A percentile compares a stretch with the other conserved stretches of the same genome.
phyloP scores from a whole-genome alignment of 2,113 vertebrate species.

The Poeciliopsis occidentalis region DNA sequence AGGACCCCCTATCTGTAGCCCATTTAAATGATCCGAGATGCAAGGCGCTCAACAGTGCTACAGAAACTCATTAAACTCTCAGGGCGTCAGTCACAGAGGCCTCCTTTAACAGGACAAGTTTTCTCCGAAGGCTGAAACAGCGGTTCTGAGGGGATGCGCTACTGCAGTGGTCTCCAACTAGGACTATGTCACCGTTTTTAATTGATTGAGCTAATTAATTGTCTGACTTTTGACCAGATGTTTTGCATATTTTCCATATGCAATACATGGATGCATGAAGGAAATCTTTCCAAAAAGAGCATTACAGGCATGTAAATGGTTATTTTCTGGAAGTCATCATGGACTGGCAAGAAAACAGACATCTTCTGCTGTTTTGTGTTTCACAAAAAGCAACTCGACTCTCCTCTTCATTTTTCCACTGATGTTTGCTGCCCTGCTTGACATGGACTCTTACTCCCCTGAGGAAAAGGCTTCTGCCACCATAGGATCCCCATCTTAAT shows the following conservation, averaged over 20 bases:
- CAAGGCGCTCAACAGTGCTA: constrained; percentile 68
- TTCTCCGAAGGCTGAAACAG: constrained; percentile 59
- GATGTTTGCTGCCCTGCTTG: constrained; percentile 71
- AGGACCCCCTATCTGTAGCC: constrained; percentile 75
- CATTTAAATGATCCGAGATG: constrained; percentile 79
- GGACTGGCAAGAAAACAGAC: constrained; percentile 38
- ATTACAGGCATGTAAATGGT: neutral
- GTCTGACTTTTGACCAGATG: constrained; percentile 44
- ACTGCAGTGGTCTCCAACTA: constrained; percentile 36
- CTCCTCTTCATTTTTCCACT: constrained; percentile 63
- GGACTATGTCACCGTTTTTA: constrained; percentile 57
- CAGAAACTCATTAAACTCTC: constrained; percentile 83
- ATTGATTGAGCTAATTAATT: constrained; percentile 70
- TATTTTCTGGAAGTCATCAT: constrained; percentile 17
- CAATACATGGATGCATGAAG: constrained; percentile 6
- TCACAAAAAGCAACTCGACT: constrained; percentile 56
- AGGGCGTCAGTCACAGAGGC: constrained; percentile 71
- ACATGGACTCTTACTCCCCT: constrained; percentile 71
- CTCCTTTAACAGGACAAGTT: constrained; percentile 64
- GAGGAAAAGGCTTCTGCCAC: constrained; percentile 72
- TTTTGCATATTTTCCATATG: constrained; percentile 45
- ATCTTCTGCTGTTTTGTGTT: constrained; percentile 30
- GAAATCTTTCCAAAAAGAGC: constrained; percentile 15
- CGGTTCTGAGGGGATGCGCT: constrained; percentile 44
- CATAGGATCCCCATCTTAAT: constrained; percentile 77